Percentiles rank a stretch among this genome's conserved stretches.
Conservation (phyloP, 2,797 vertebrate species). For the Amphiprion clarkii region DNA sequence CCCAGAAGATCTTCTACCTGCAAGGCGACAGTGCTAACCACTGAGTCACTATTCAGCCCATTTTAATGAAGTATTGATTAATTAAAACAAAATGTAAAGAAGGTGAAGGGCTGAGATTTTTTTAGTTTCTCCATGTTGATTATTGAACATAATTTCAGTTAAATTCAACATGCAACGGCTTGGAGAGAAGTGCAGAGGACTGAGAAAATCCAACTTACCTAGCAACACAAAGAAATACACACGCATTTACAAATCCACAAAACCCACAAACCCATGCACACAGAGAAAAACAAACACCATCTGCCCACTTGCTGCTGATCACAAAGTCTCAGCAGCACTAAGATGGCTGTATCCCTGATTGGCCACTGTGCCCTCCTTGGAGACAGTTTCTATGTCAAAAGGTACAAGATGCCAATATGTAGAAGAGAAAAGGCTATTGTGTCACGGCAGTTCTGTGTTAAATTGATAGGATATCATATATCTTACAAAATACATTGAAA, state of each 20-base stretch:
- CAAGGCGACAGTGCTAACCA: too few species aligned
- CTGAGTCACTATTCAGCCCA: too few species aligned
- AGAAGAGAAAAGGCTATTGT: constrained; percentile 9
- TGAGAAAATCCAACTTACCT: neutral
- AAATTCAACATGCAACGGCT: constrained; percentile 7
- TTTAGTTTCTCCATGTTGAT: neutral
- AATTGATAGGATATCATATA: too few species aligned
- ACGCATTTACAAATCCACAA: too few species aligned
- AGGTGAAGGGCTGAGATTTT: neutral
- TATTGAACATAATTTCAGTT: neutral
- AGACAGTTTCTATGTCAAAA: constrained; percentile 39
- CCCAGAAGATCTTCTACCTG: too few species aligned
- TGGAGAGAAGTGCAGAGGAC: constrained; percentile 12
- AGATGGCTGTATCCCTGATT: constrained; percentile 46
- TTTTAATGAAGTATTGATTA: neutral
- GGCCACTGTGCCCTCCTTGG: constrained; percentile 29
- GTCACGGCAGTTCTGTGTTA: neutral
- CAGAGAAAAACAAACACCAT: constrained; percentile 57
- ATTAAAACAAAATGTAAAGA: neutral
- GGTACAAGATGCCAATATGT: constrained; percentile 20
- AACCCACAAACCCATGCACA: constrained; percentile 16
- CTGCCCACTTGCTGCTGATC: constrained; percentile 64
- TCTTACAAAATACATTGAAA: too few species aligned
- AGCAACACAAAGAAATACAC: constrained; percentile 7
- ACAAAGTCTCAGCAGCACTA: constrained; percentile 51